Conservation (phyloP, 1,140 invertebrate genomes). For the Eupeodes corollae region DNA sequence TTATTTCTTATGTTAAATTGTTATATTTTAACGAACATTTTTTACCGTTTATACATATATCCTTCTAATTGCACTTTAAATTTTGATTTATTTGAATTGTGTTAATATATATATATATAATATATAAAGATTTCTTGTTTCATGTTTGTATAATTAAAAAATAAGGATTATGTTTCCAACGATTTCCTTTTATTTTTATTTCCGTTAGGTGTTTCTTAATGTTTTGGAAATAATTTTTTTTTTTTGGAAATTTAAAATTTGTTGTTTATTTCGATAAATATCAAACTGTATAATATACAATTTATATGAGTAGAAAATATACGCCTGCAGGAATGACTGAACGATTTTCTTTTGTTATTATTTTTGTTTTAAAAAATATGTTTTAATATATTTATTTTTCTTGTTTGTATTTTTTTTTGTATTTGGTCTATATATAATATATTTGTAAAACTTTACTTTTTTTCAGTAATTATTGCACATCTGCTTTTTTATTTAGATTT, state of each 20-base stretch:
- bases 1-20: too few relatives aligned
- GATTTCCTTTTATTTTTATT: slow-evolving; percentile 7
- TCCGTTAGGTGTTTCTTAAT: slow-evolving; percentile 4
- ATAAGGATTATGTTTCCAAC: slow-evolving; percentile 4
- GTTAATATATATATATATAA: slow-evolving; percentile 31
- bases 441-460: slow-evolving; percentile 12
- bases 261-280: not conserved
- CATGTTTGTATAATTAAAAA: slow-evolving; percentile 5
- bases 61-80: slow-evolving; percentile 42
- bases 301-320: slow-evolving; percentile 7
- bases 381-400: slow-evolving; percentile 4
- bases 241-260: slow-evolving; percentile 9
- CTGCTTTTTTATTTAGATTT: not conserved
- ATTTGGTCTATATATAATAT: slow-evolving; percentile 20
- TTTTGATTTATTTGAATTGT: slow-evolving; percentile 28
- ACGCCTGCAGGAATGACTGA: slow-evolving; percentile 5
- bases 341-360: slow-evolving; percentile 2
- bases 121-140: slow-evolving; percentile 15
- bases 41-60: slow-evolving; percentile 26
- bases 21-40: slow-evolving; percentile 26
- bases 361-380: not conserved
- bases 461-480: slow-evolving; percentile 13
- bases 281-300: not conserved
- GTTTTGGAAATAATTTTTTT: slow-evolving; percentile 5
- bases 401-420: slow-evolving; percentile 6